Percentiles rank a stretch among this genome's conserved stretches.
Conservation (phyloP, 2,797 vertebrate genomes). For the Vespertilio murinus region DNA sequence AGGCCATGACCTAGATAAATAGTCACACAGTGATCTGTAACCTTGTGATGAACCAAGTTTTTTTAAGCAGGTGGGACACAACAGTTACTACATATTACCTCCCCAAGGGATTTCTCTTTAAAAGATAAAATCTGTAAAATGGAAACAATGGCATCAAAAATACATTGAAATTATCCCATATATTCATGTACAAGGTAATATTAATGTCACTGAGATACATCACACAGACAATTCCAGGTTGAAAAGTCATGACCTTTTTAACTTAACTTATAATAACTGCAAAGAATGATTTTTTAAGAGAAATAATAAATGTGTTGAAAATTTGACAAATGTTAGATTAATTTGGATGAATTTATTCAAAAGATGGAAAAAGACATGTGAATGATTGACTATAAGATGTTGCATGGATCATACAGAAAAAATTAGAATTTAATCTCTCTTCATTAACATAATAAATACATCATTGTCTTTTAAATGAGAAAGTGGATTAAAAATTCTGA, state of each 20-base stretch:
- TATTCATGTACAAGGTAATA: not conserved
- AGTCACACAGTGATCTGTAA: not conserved
- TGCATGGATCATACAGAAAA: not conserved
- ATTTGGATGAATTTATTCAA: not conserved
- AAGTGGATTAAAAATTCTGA: not conserved
- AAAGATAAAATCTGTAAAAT: not conserved
- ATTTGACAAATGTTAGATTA: not conserved
- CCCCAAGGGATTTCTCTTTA: not conserved
- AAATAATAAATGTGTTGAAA: not conserved
- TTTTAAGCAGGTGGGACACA: not conserved
- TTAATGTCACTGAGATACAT: not conserved
- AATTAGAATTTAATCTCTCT: not conserved
- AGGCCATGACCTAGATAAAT: not conserved
- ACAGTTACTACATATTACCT: not conserved
- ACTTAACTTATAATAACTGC: not conserved
- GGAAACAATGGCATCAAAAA: not conserved
- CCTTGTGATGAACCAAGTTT: not conserved
- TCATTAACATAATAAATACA: fast-evolving
- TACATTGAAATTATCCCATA: not conserved
- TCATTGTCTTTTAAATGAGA: not conserved
- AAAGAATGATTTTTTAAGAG: slow-evolving; percentile 13
- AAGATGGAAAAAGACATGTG: not conserved
- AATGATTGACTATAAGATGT: not conserved
- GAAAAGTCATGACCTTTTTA: slow-evolving; percentile 45
- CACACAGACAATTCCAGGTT: not conserved